Base-by-base conservation (phyloP, 2,888 invertebrate species). In the Lacanobia oleracea region DNA sequence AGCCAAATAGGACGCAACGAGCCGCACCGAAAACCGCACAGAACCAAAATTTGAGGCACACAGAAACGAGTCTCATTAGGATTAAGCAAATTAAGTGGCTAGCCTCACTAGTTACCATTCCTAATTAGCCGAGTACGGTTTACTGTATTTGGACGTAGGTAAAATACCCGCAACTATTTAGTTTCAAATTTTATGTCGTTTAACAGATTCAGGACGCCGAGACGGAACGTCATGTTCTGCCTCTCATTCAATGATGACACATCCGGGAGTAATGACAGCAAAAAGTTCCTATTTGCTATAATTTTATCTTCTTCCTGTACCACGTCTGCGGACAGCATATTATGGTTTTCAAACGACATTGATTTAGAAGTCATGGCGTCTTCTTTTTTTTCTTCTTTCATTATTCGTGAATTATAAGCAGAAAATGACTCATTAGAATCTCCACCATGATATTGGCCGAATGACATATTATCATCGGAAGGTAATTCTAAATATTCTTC, bases 201-300 rank as follows among this genome's bases (percentile, higher is more conserved):
- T 33, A 83, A 53, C 18, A 84, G 37, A 70, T 73, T 82, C 0
- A 83, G 18, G 10, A 84, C 85, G 5, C 76, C 83, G 8, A 83
- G 21, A 27, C 83, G 83, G 23, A 83, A 83, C 9, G 9, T 62
- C 79, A 83, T 83, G 40, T 71, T 77, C 18, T 67, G 74, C 27
- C 75, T 62, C 40, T 62, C 62, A 57, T 67, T 37, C 0, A 83
- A 12, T 9, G 71, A 78, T n/a, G 75, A 73, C 1, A 83, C 21
- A 63, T 83, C 83, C 14, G 82, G 83, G 7, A 84, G 62, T 27
- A 83, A 56, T 0, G 83, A 83, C 61, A 82, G 1, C 18, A 83
- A 56, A 21, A 84, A 83, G 23, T 84, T 73, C 16, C 64, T 68
- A 53, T 67, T 79, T 0, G 83, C 82, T 54, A 12, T 77, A 45